Base-by-base conservation (phyloP, 2,888 invertebrate genomes). In the Melolontha melolontha region DNA sequence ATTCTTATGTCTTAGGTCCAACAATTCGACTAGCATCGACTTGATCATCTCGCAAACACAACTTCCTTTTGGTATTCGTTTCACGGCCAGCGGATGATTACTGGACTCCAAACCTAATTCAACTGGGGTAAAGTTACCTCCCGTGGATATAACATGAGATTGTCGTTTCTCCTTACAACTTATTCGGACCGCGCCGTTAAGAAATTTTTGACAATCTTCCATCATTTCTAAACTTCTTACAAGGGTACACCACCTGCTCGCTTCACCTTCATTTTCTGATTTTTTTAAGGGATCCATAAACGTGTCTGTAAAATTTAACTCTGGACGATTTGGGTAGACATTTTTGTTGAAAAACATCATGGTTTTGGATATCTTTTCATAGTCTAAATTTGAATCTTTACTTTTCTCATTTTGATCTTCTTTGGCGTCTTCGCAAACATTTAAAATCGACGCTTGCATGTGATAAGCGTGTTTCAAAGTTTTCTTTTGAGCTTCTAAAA, bases 71-170 rank as follows among this genome's bases (percentile, higher is more conserved):
- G 72, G 73, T 1, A 79, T 75, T 51, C 75, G 73, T 68, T 80
- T 79, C 6, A 81, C 75, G 2, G 80, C 80, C 34, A 81, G 69
- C 0, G 81, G 77, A 55, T 77, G 75, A 67, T 80, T 76, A 68
- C 75, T 76, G 11, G 71, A 64, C 67, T 79, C 79, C 39, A 84
- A 72, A 8, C 82, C 84, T 47, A 84, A 71, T 66, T 81, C 80
- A 1, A 83, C 79, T 1, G 79, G 75, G 12, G 82, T 82, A 69
- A 82, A 84, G 69, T 80, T 81, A 10, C 81, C 82, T 11, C 80
- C 80, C 27, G 78, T 70, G 14, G 79, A 77, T 50, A 81, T 76
- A 7, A 77, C 75, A 64, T 79, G 78, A 10, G 71, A 70, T 14
- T 75, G 71, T 39, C 77, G 57, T 54, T 76, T 76, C 52, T 77